Conservation (phyloP, 2,113 vertebrate genomes). For the Grallaria varia region DNA sequence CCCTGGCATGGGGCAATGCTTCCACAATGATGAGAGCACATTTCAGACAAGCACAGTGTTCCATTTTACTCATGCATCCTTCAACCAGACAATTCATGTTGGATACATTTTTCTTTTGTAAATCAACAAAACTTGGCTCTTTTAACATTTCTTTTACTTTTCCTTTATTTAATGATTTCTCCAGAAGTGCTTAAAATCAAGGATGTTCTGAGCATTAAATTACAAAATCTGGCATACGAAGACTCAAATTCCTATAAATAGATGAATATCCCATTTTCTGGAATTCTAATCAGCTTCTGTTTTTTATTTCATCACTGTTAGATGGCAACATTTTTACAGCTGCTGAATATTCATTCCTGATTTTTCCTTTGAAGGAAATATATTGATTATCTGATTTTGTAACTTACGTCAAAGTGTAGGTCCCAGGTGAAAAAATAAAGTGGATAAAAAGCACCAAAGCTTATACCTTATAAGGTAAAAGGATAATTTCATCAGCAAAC, state of each 20-base stretch:
- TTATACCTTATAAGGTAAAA: background rate
- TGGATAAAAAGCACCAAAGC: background rate
- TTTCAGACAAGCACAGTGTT: background rate
- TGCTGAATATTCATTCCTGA: background rate
- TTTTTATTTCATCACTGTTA: background rate
- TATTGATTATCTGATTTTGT: background rate
- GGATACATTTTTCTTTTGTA: background rate
- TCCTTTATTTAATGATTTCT: constrained; percentile 10
- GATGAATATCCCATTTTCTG: background rate
- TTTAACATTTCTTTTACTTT: background rate
- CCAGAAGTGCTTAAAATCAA: background rate
- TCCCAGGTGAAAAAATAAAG: background rate
- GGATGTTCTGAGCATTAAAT: background rate
- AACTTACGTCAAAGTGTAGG: background rate
- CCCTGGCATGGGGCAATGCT: background rate
- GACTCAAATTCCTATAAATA: background rate
- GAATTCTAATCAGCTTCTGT: background rate
- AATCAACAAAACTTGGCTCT: background rate
- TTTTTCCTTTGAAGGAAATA: background rate
- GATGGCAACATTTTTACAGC: background rate
- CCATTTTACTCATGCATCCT: background rate
- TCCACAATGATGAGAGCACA: background rate
- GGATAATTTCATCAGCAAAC: background rate
- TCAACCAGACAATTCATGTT: background rate
- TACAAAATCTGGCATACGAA: background rate